Percentiles rank a stretch among this genome's conserved stretches.
phyloP scores from a whole-genome alignment of 64 coral and sea anemone species.

The Pocillopora verrucosa region DNA sequence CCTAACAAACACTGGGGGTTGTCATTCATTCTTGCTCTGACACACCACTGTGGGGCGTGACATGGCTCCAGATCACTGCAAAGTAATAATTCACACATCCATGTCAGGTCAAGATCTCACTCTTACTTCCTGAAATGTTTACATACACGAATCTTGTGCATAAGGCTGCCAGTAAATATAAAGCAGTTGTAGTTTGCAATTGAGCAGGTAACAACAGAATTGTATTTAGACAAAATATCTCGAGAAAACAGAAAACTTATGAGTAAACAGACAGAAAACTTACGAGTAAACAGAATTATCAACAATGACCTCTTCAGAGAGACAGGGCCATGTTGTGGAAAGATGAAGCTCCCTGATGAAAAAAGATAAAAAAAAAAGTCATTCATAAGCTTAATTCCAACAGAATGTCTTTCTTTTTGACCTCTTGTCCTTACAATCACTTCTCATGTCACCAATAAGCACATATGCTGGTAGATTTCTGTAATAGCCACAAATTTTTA shows the following conservation, averaged over 20 bases:
- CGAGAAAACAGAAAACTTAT: constrained; percentile 51
- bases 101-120: background rate
- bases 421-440: too few relatives aligned
- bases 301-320: constrained; percentile 94
- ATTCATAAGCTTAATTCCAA: background rate
- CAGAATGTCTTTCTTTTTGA: background rate
- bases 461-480: background rate
- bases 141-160: too few relatives aligned
- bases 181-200: too few relatives aligned
- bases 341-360: constrained; percentile 89
- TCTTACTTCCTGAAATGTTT: background rate
- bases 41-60: constrained; percentile 95
- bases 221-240: background rate
- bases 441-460: too few relatives aligned
- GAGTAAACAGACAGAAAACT: constrained; percentile 53
- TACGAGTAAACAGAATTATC: constrained; percentile 99
- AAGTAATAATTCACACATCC: background rate
- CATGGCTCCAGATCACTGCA: constrained; percentile 88
- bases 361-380: background rate
- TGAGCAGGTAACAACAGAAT: background rate
- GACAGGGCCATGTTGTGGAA: constrained; percentile 95
- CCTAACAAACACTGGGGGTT: constrained; percentile 91
- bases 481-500: too few relatives aligned
- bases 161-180: too few relatives aligned
- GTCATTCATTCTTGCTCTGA: constrained; percentile 90